These are phyloP conservation scores for Paramisgurnus dabryanus DNA, from an alignment of 2,113 vertebrate species.

Conservation along the genomic window DNA sequence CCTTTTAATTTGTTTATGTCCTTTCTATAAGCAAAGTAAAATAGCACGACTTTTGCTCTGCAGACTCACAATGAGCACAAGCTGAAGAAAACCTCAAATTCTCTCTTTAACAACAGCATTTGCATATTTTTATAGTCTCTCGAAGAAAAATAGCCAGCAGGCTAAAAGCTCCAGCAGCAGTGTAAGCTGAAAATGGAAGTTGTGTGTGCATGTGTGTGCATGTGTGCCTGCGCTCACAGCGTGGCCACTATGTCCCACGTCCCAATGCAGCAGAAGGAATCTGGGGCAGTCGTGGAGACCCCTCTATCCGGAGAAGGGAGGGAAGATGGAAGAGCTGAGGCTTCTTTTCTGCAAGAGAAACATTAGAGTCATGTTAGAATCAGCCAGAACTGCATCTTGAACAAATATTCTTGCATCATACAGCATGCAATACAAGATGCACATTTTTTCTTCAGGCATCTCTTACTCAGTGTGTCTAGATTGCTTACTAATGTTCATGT, in stretches of 20 bases:
- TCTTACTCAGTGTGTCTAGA: slow-evolving; percentile 9
- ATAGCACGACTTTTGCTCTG: slow-evolving; percentile 19
- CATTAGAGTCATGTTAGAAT: slow-evolving; percentile 30
- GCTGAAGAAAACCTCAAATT: slow-evolving; percentile 58
- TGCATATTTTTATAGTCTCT: slow-evolving; percentile 79
- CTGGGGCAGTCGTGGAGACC: slow-evolving; percentile 37
- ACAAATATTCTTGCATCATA: slow-evolving; percentile 4
- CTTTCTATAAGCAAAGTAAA: slow-evolving; percentile 34
- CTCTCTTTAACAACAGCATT: slow-evolving; percentile 76
- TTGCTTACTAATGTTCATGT: background rate
- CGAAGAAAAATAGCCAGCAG: slow-evolving; percentile 76
- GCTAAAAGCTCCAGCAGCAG: slow-evolving; percentile 69
- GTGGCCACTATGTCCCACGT: slow-evolving; percentile 46
- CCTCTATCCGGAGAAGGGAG: slow-evolving; percentile 55
- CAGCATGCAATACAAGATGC: background rate
- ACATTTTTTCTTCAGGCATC: background rate
- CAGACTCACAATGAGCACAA: slow-evolving; percentile 36
- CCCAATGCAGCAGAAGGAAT: slow-evolving; percentile 26
- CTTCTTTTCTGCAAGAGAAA: slow-evolving; percentile 40
- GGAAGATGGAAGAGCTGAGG: slow-evolving; percentile 15
- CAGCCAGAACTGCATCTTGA: slow-evolving; percentile 5
- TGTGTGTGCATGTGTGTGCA: slow-evolving; percentile 21
- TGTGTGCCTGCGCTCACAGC: slow-evolving; percentile 33
- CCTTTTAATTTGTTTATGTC: slow-evolving; percentile 12
- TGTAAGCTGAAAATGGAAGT: slow-evolving; percentile 67